These are phyloP conservation scores for Euphonia xanthogaster DNA, from an alignment of 2,797 vertebrate species.

Conservation along the genomic window DNA sequence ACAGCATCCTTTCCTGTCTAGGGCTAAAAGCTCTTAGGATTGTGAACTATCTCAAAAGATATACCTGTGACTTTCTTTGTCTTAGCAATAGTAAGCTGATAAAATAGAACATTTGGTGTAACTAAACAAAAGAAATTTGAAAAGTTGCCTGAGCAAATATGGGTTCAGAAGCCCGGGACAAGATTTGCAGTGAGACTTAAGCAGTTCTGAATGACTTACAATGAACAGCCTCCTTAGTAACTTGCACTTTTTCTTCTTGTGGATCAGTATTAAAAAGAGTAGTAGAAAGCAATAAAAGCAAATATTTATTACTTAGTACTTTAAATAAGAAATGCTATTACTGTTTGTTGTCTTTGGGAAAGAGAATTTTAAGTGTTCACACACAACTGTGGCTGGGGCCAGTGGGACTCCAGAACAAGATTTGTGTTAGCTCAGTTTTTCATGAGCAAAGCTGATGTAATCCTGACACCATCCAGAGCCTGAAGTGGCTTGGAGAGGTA, in stretches of 20 bases:
- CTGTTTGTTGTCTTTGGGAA: neutral
- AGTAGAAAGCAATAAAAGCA: neutral
- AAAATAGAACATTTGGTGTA: neutral
- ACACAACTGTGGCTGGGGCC: neutral
- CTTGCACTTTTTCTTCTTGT: neutral
- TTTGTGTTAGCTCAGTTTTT: neutral
- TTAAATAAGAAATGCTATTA: neutral
- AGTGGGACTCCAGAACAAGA: neutral
- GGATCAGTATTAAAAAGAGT: neutral
- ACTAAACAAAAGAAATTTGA: neutral
- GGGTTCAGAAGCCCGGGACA: fast-evolving
- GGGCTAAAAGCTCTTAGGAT: neutral
- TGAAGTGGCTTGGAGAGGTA: neutral
- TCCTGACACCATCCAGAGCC: too few species aligned
- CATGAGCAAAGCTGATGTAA: neutral
- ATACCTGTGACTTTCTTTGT: neutral
- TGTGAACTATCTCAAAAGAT: neutral
- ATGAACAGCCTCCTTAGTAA: neutral
- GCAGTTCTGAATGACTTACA: neutral
- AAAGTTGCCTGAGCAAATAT: neutral
- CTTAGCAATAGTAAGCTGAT: neutral
- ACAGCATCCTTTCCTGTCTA: neutral
- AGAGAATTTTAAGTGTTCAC: neutral
- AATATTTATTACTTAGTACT: neutral
- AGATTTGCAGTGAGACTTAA: neutral